These are phyloP conservation scores for Aphrocallistes beatrix DNA, from an alignment of 37 sponge, comb jelly and placozoan species.

Conservation along the genomic window DNA sequence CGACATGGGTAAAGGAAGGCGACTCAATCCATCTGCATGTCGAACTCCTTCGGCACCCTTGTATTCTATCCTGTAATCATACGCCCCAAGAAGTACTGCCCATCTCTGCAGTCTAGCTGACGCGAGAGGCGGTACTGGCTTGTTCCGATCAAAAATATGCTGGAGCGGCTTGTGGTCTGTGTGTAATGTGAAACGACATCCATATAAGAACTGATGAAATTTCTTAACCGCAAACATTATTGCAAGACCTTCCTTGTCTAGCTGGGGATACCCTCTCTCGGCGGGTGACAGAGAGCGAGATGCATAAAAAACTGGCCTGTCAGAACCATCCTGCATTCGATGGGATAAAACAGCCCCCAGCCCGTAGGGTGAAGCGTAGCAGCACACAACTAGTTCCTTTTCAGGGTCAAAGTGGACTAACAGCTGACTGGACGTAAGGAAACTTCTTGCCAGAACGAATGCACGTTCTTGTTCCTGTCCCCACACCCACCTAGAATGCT, in stretches of 20 bases:
- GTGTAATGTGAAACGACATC: conserved; percentile 2
- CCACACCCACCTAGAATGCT: background rate
- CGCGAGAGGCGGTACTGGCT: background rate
- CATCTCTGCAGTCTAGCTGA: conserved; percentile 25
- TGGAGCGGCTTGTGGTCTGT: conserved; percentile 36
- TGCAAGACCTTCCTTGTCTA: conserved; percentile 33
- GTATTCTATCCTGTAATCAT: conserved; percentile 25
- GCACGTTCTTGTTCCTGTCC: background rate
- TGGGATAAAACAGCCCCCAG: conserved; percentile 40
- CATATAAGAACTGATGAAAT: conserved; percentile 30
- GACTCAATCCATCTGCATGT: conserved; percentile 22
- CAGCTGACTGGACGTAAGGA: background rate
- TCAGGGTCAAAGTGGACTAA: background rate
- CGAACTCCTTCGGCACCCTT: background rate
- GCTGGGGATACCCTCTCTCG: conserved; percentile 31
- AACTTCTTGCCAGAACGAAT: background rate
- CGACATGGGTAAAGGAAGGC: too few species aligned
- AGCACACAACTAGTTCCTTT: background rate
- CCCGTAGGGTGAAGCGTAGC: conserved; percentile 37
- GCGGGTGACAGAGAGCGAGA: conserved; percentile 27
- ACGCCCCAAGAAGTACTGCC: conserved; percentile 22
- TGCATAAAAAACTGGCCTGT: conserved; percentile 30
- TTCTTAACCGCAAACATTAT: conserved; percentile 25
- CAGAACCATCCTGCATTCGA: conserved; percentile 23
- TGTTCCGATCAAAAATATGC: background rate